Base-by-base conservation (phyloP, 2,888 invertebrate genomes). In the Philaethria dido region DNA sequence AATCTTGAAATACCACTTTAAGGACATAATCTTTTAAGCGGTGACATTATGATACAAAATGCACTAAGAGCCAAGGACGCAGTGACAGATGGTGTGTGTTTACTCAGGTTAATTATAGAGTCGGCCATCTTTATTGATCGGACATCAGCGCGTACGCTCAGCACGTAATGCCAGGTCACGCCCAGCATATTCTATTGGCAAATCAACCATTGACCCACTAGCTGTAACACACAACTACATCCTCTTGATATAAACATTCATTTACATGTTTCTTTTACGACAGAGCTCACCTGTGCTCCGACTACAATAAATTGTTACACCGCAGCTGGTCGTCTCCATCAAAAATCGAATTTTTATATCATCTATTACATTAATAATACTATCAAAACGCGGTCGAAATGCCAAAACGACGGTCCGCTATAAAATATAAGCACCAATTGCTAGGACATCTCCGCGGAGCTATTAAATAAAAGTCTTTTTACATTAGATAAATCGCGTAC, bases 381-480 rank as follows among this genome's bases (percentile, higher is more conserved):
- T 80, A 90, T 89, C 86, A 90, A 89, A 90, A 80, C 77, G 78
- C 83, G 81, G 77, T 80, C 72, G 80, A 82, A 88, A 86, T 79
- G 84, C 84, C 86, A 83, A 85, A 89, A 87, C 83, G 86, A 84
- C 86, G 84, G 80, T 78, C 80, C 79, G 81, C 80, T 81, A 86
- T 91, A 87, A 90, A 90, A 89, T 84, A 85, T 86, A 86, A 86
- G 81, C 87, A 81, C 78, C 85, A 84, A 89, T 86, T 82, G 88
- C 88, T 86, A 89, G 88, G 88, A 88, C 83, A 87, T 89, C 84
- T 89, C 87, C 78, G 82, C 86, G 83, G 77, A 80, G 89, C 90
- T 87, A 92, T 92, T 91, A 92, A 92, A 92, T 91, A 89, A 92
- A 90, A 92, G 88, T 89, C 86, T 88, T 89, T 91, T 88, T 89